Evolutionary conservation across 1,140 invertebrate genomes (phyloP), one percentile per base, ranked within the genome.

Genomic region (Panagrolaimus sp.): DNA sequence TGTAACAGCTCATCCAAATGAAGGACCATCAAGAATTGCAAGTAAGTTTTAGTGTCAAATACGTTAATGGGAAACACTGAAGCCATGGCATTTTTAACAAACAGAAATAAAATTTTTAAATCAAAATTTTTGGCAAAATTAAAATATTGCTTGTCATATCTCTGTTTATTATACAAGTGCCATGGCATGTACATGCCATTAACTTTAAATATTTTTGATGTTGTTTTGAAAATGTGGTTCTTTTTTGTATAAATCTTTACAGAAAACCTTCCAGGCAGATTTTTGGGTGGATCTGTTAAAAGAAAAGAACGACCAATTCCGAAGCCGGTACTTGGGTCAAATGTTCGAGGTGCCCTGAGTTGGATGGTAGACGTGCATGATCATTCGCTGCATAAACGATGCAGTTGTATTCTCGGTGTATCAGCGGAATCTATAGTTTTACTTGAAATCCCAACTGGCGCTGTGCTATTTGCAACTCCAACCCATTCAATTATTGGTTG

Each of bases 401-500:
- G 91, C 11, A 90, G 92, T 70, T 92, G 91, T 81, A 89, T 92
- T 69, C 85, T 96, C 66, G 93, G 90, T 0, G 89, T 96, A 66
- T 93, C 91, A 20, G 87, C 89, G 11, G 92, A 95, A 78, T 90
- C 89, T 0, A 85, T 96, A 53, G 91, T 94, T 25, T 84, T 96
- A 11, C 88, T 96, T 48, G 92, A 96, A 83, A 89, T 92, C 78
- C 75, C 74, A 11, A 89, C 89, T 0, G 87, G 90, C 65, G 90
- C 92, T 83, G 90, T 92, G 27, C 88, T 95, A 9, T 92, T 94
- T 75, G 91, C 91, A 11, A 87, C 91, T 16, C 91, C 92, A 0
- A 92, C 90, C 74, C 88, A 88, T 74, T 88, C 89, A 27, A 88
- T 96, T 61, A 87, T 96, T 16, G 90, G 90, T n/a, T 91, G 90